These are phyloP conservation scores for Microcebus ravelobensis DNA, from an alignment of 2,113 vertebrate species.

Conservation along the genomic window DNA sequence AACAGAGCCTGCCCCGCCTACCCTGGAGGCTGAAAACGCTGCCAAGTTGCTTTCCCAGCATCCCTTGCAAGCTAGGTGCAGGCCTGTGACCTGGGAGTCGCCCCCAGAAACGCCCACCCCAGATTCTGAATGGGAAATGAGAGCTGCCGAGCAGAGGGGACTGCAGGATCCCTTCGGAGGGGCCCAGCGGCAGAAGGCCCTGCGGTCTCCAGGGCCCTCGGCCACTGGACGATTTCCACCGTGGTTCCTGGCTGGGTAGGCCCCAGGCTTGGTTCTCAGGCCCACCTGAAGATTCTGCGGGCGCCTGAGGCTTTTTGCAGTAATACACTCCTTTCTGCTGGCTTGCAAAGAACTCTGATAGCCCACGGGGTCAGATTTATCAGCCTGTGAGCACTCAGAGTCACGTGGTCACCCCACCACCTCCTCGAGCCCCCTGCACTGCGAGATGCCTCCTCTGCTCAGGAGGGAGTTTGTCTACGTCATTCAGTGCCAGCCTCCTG, in stretches of 20 bases:
- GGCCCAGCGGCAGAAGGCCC: not conserved
- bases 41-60: not conserved
- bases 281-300: not conserved
- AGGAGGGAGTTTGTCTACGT: not conserved
- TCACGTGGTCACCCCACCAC: accelerated
- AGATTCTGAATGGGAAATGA: not conserved
- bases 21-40: not conserved
- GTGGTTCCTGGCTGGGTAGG: not conserved
- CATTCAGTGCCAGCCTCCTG: not conserved
- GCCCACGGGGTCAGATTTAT: accelerated
- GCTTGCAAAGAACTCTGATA: not conserved
- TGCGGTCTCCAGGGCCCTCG: accelerated
- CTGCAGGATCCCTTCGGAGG: not conserved
- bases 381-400: not conserved
- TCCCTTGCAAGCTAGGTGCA: not conserved
- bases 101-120: not conserved
- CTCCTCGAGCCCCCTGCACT: not conserved
- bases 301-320: not conserved
- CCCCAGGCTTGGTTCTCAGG: not conserved
- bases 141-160: not conserved
- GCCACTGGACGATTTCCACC: accelerated
- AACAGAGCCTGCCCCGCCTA: not conserved
- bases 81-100: not conserved
- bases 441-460: not conserved
- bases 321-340: not conserved